Evolutionary conservation across 2,797 vertebrate species (phyloP).

Genomic region (Gymnodraco acuticeps): DNA sequence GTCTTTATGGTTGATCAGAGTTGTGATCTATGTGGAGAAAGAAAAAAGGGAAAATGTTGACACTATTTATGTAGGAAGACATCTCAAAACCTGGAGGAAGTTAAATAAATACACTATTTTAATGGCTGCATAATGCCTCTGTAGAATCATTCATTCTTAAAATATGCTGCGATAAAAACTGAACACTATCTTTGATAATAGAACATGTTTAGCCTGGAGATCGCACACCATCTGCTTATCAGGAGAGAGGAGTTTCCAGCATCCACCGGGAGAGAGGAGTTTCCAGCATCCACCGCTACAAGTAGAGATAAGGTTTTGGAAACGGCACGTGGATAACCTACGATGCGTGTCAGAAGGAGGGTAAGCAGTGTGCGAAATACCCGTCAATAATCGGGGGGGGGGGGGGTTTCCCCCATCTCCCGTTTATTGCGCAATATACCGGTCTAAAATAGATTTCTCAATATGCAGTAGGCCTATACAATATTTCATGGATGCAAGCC

Average conservation of each 20-base stretch:
- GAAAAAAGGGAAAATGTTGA: not conserved
- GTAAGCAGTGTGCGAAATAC: too few relatives aligned
- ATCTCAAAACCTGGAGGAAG: not conserved
- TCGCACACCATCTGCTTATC: constrained; percentile 45
- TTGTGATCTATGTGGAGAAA: constrained; percentile 91
- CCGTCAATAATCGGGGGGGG: too few relatives aligned
- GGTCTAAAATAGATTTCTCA: too few relatives aligned
- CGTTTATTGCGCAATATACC: too few relatives aligned
- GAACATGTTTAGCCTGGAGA: constrained; percentile 28
- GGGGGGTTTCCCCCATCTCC: too few relatives aligned
- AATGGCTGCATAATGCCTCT: not conserved
- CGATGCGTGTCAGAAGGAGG: not conserved
- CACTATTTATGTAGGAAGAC: too few relatives aligned
- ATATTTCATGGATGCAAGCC: too few relatives aligned
- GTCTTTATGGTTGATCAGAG: constrained; percentile 98
- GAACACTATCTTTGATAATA: constrained; percentile 29
- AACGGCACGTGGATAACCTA: not conserved
- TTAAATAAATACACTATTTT: not conserved
- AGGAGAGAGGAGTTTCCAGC: constrained; percentile 34
- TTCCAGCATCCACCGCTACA: constrained; percentile 29
- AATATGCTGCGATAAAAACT: constrained; percentile 9
- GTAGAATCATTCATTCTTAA: constrained; percentile 9
- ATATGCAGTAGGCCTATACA: too few relatives aligned
- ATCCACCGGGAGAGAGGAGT: constrained; percentile 17
- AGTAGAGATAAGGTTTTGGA: constrained; percentile 38